These are phyloP conservation scores for Scotopteryx bipunctaria DNA, from an alignment of 2,888 invertebrate genomes.

Conservation along the genomic window DNA sequence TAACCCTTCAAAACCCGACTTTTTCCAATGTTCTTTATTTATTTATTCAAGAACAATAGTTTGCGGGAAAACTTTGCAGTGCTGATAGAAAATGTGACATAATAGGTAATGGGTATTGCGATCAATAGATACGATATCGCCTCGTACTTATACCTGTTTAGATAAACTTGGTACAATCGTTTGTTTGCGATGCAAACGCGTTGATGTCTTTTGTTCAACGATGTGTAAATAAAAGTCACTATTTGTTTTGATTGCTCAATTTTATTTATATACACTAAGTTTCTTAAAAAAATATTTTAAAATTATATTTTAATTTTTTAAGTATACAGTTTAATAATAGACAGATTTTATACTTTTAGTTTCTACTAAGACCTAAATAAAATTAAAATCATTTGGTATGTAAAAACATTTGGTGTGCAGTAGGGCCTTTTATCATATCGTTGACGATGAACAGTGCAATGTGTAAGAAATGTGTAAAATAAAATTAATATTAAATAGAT, in stretches of 20 bases:
- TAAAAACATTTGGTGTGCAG: conserved; percentile 50
- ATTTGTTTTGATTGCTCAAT: background rate
- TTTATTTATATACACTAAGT: conserved; percentile 3
- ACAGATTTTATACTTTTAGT: background rate
- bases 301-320: too few relatives aligned
- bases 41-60: background rate
- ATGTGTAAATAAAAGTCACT: conserved; percentile 38
- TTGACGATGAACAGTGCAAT: conserved; percentile 77
- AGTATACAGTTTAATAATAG: too few relatives aligned
- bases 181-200: conserved; percentile 62
- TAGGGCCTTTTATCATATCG: conserved; percentile 64
- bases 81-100: conserved; percentile 55
- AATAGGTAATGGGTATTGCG: conserved; percentile 62
- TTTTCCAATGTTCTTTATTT: background rate
- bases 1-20: conserved; percentile 7
- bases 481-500: conserved; percentile 64
- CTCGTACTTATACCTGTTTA: conserved; percentile 44
- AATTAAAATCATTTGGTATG: background rate
- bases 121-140: conserved; percentile 63
- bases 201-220: conserved; percentile 74
- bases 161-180: conserved; percentile 51
- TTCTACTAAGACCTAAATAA: background rate
- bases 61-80: conserved; percentile 49
- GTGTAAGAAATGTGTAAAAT: conserved; percentile 74
- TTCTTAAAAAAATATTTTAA: too few relatives aligned